Evolutionary conservation across 92 coral and sea anemone species (phyloP).

Genomic region (Porites rus): DNA sequence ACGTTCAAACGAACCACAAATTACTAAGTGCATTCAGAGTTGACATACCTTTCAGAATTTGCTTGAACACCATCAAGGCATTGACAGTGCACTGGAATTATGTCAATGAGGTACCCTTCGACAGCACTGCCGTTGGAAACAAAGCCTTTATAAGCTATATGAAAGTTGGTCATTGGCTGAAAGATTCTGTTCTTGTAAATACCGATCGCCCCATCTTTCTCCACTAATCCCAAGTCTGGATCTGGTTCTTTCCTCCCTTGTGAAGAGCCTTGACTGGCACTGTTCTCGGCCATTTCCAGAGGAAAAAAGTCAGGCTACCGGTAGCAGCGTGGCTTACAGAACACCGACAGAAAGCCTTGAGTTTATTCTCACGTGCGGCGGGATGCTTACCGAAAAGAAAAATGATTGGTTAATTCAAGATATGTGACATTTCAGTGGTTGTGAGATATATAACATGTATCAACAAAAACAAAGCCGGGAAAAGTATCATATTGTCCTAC

Average conservation of each 20-base stretch:
- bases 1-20: background rate
- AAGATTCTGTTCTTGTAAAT: background rate
- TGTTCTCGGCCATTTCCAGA: too few relatives aligned
- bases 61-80: background rate
- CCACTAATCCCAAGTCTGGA: background rate
- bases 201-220: background rate
- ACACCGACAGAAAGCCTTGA: too few relatives aligned
- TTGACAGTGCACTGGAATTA: constrained; percentile 7
- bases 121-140: background rate
- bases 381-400: too few relatives aligned
- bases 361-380: too few relatives aligned
- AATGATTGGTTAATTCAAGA: too few relatives aligned
- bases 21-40: too few relatives aligned
- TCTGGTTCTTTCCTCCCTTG: background rate
- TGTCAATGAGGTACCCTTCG: constrained; percentile 24
- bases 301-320: too few relatives aligned
- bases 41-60: background rate
- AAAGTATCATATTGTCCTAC: too few relatives aligned
- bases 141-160: background rate
- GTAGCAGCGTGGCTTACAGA: too few relatives aligned
- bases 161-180: constrained; percentile 21
- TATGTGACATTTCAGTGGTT: too few relatives aligned
- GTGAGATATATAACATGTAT: too few relatives aligned
- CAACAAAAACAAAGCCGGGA: too few relatives aligned
- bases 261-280: background rate